Base-by-base conservation (phyloP, 2,113 vertebrate species). In the Paralichthys olivaceus region DNA sequence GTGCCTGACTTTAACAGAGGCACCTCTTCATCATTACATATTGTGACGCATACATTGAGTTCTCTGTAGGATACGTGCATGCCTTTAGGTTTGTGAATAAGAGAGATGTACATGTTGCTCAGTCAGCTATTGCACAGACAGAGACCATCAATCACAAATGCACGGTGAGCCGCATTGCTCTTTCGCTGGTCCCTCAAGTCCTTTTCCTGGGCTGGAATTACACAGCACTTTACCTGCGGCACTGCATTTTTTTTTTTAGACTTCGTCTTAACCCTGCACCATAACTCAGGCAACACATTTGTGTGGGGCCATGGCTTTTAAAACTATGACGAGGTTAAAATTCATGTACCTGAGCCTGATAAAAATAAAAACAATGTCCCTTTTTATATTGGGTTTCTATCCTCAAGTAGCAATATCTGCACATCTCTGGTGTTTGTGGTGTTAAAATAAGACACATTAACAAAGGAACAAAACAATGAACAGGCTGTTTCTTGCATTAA, bases 131-230 rank as follows among this genome's bases (percentile, higher is more conserved):
- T 90, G 86, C 87, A 70, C 78, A 80, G 87, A 91, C 87, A 88
- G 85, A 90, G 90, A 77, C 87, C 87, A 93, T 94, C 92, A 91
- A 93, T 94, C 92, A 93, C 69, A 45, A 90, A 86, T 86, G 82
- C 76, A 81, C 40, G 51, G 79, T 82, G 84, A 86, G 88, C 84
- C 73, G 84, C 87, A 89, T 82, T 81, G 84, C 86, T 90, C 85
- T 83, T 81, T 90, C 74, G 67, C 72, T 62, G 64, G 85, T 88
- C 91, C 82, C 90, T 72, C 45, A 80, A 81, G 87, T 84, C 84
- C 69, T 77, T 77, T 82, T 80, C 69, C 57, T 55, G 72, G 72
- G 73, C 77, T 72, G 80, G 80, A 90, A 89, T 93, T 90, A 91
- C 90, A 86, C 79, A 85, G 86, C 85, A 87, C 71, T 87, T 90